Evolutionary conservation across 1,140 invertebrate species (phyloP), one percentile per base, ranked within the genome.

Genomic region (Batillaria attramentaria): DNA sequence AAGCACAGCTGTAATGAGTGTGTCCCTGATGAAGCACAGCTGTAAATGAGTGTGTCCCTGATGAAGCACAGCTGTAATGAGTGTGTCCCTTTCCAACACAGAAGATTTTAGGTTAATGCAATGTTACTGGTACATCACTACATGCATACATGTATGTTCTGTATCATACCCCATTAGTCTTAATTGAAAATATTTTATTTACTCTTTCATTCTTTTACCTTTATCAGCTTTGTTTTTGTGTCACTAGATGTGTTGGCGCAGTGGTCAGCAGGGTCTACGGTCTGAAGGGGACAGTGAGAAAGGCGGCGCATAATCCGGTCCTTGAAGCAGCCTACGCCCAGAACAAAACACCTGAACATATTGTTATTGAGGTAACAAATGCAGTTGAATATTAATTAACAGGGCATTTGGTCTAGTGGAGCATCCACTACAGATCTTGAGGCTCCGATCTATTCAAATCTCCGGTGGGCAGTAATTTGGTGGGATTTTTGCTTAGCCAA

Each of bases 281-380:
- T 10, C 73, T 78, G 4, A 62, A 78, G 28, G 54, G 18, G 16
- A 41, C 31, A 24, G 73, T 76, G 41, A 84, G 79, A 68, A 83
- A 79, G 72, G 82, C 77, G 33, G 28, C 84, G 37, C 60, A 62
- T 20, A 85, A 83, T 69, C 60, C 73, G 43, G 57, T 78, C 33
- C 79, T 84, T 35, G 85, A 86, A 77, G 76, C 75, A 42, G 60
- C 62, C 18, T 86, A 79, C 73, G 78, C 31, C 68, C 75, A 81
- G 54, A 68, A 80, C 43, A 86, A 84, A 81, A 65, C 57, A 73
- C 82, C 82, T 24, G 66, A 77, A 33, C 60, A 83, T 31, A 72
- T 78, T 20, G 65, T 54, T 42, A 42, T 83, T 28, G 62, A 79
- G 79, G 84, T 83, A 77, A 79, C 68, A 78, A 65, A 16, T 41